Conservation (phyloP, 1,140 invertebrate genomes). For the Apis laboriosa region DNA sequence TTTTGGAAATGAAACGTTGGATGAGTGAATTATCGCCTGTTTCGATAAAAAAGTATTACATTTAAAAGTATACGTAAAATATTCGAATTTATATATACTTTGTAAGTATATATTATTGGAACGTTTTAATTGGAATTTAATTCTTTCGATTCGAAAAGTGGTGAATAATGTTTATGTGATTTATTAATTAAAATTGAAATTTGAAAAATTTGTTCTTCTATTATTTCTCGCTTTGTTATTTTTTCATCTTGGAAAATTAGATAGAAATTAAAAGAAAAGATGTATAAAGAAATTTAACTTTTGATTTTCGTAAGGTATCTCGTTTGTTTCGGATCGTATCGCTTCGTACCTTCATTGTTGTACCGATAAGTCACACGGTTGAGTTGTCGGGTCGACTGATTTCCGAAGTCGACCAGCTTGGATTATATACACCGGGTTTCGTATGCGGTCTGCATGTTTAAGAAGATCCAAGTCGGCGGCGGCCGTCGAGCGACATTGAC, state of each 20-base stretch:
- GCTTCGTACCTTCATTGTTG: slow-evolving; percentile 75
- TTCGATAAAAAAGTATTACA: too few species aligned
- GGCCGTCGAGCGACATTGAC: slow-evolving; percentile 77
- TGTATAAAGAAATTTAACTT: too few species aligned
- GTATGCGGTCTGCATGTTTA: slow-evolving; percentile 76
- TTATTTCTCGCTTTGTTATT: too few species aligned
- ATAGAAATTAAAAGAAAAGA: too few species aligned
- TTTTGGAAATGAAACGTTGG: not conserved
- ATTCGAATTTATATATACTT: not conserved
- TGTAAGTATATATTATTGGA: not conserved
- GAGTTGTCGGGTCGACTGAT: slow-evolving; percentile 77
- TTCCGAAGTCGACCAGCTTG: slow-evolving; percentile 56
- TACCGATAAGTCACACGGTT: slow-evolving; percentile 46
- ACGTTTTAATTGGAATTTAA: not conserved
- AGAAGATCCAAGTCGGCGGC: slow-evolving; percentile 48
- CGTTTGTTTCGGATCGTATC: too few species aligned
- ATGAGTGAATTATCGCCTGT: too few species aligned
- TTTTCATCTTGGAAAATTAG: too few species aligned
- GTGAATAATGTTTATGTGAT: too few species aligned
- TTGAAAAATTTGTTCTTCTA: too few species aligned
- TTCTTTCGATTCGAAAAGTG: not conserved
- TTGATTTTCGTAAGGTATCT: too few species aligned
- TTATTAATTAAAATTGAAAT: too few species aligned
- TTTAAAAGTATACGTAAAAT: not conserved
- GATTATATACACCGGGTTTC: slow-evolving; percentile 76